These are phyloP conservation scores for Florisuga fusca DNA, from an alignment of 2,797 vertebrate species.

Conservation along the genomic window DNA sequence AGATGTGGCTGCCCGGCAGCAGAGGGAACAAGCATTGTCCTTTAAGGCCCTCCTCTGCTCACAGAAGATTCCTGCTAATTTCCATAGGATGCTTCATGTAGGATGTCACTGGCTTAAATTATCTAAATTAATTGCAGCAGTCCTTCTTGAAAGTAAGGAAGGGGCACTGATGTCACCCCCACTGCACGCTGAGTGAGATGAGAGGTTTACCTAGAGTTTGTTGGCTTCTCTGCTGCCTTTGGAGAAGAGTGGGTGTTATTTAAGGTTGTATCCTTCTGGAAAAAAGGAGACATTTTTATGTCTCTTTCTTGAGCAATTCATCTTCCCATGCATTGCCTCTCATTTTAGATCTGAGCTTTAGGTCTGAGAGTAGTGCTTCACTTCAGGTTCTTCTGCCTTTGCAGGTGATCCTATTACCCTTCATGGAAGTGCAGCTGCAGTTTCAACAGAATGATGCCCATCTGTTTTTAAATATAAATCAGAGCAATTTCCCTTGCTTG, in stretches of 20 bases:
- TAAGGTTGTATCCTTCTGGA: not conserved
- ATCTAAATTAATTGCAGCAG: not conserved
- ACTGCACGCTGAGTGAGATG: not conserved
- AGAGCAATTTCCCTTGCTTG: not conserved
- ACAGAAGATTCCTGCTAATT: not conserved
- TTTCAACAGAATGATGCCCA: not conserved
- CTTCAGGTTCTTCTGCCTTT: not conserved
- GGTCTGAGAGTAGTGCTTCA: not conserved
- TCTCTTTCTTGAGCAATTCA: not conserved
- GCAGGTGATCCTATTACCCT: not conserved
- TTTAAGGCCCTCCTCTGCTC: not conserved
- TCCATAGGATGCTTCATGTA: rapidly evolving
- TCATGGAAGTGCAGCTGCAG: not conserved
- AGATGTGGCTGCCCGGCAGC: not conserved
- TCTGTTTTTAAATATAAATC: not conserved
- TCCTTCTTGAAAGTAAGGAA: not conserved
- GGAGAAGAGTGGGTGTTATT: not conserved
- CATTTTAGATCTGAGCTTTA: not conserved
- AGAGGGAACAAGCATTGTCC: not conserved
- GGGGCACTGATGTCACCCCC: not conserved
- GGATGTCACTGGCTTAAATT: not conserved
- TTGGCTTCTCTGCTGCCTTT: not conserved
- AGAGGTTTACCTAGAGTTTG: not conserved
- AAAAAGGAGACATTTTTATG: not conserved
- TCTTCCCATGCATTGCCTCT: not conserved